Evolutionary conservation across 1,140 invertebrate species (phyloP).

Genomic region (Littorina saxatilis): DNA sequence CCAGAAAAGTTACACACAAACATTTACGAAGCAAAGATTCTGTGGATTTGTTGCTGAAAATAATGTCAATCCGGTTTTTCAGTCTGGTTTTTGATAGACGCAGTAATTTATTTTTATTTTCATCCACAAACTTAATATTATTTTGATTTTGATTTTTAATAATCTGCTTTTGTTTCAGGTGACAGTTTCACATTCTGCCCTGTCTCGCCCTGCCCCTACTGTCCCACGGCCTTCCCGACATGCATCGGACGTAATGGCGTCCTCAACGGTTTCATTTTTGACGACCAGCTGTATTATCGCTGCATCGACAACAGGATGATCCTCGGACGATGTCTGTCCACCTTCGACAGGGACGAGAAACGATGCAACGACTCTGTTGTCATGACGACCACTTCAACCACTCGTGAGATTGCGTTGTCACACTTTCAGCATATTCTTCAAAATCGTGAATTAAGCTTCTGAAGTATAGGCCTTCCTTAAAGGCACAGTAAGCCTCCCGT

Average conservation of each 20-base stretch:
- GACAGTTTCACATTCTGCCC: slow-evolving; percentile 46
- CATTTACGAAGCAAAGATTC: too few species aligned
- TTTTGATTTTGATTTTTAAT: not conserved
- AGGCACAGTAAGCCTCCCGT: too few species aligned
- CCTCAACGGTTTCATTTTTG: slow-evolving; percentile 35
- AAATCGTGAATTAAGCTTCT: too few species aligned
- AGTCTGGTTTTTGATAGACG: too few species aligned
- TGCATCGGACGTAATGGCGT: slow-evolving; percentile 43
- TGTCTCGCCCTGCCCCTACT: slow-evolving; percentile 40
- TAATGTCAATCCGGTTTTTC: too few species aligned
- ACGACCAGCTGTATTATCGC: slow-evolving; percentile 35
- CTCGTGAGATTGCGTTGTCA: not conserved
- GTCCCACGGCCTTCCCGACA: slow-evolving; percentile 39
- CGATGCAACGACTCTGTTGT: not conserved
- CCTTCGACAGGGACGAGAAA: slow-evolving; percentile 25
- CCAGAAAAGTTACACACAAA: too few species aligned
- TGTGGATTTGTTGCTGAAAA: too few species aligned
- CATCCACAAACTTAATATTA: not conserved
- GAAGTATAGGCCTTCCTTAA: too few species aligned
- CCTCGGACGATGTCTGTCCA: slow-evolving; percentile 33
- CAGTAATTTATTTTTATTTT: not conserved
- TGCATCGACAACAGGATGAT: slow-evolving; percentile 40
- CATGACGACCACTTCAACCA: not conserved
- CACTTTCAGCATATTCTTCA: too few species aligned
- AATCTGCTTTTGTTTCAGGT: slow-evolving; percentile 25